These are phyloP conservation scores for Muschampia plurimacula DNA, from an alignment of 2,888 invertebrate genomes.

Conservation along the genomic window DNA sequence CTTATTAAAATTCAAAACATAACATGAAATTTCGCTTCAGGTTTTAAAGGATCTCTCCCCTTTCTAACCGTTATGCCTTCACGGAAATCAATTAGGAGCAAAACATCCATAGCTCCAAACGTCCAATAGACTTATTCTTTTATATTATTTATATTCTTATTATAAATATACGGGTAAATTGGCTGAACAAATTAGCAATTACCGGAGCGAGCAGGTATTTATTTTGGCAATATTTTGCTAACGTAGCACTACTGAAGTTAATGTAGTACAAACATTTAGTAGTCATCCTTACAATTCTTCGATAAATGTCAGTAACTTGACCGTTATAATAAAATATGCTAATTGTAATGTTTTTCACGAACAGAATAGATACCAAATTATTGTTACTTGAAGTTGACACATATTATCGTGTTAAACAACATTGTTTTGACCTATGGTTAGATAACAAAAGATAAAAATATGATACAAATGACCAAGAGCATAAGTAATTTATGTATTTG, in stretches of 20 bases:
- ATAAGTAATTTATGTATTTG: neutral
- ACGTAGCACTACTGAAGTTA: neutral
- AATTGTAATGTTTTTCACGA: no score
- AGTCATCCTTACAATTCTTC: no score
- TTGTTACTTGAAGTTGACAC: no score
- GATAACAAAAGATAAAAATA: neutral
- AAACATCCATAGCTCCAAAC: constrained; percentile 4
- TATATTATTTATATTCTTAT: neutral
- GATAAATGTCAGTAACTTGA: no score
- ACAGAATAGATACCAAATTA: neutral
- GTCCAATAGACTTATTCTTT: neutral
- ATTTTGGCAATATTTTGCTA: neutral
- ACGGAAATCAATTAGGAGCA: constrained; percentile 19
- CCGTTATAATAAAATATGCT: no score
- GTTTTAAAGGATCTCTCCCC: neutral
- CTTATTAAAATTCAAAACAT: constrained; percentile 8
- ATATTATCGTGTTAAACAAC: neutral
- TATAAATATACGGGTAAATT: neutral
- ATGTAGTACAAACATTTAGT: neutral
- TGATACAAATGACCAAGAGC: neutral
- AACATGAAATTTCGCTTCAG: neutral
- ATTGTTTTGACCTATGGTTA: neutral
- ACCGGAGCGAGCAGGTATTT: neutral
- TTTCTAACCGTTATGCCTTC: constrained; percentile 11
- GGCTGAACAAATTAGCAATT: neutral